These are phyloP conservation scores for Elanus axillaris DNA, from an alignment of 2,113 vertebrate species.

Conservation along the genomic window DNA sequence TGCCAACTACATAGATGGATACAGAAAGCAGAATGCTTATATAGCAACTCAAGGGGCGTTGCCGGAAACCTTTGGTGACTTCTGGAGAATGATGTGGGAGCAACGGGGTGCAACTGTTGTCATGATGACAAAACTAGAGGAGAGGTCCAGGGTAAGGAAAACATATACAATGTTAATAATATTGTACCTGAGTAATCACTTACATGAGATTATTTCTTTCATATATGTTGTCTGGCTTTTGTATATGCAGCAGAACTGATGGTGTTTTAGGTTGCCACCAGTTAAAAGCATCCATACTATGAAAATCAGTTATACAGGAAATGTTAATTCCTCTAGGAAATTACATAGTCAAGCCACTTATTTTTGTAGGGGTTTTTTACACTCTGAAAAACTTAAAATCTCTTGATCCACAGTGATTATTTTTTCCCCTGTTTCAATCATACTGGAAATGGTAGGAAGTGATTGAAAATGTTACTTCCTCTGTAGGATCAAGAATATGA, in stretches of 20 bases:
- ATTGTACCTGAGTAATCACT: neutral
- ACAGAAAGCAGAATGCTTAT: constrained; percentile 97
- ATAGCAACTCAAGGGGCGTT: constrained; percentile 95
- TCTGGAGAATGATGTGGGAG: constrained; percentile 99
- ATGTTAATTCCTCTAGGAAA: neutral
- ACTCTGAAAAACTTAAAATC: neutral
- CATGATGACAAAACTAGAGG: constrained; percentile 99
- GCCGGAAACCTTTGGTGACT: constrained; percentile 97
- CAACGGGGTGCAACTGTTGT: constrained; percentile 94
- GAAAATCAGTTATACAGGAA: neutral
- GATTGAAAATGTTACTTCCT: neutral
- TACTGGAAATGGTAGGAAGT: neutral
- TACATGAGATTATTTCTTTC: neutral
- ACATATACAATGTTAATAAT: neutral
- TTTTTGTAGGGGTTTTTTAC: neutral
- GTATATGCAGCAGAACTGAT: neutral
- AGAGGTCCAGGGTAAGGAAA: constrained; percentile 90
- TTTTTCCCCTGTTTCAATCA: neutral
- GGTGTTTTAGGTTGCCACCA: neutral
- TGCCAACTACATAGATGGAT: constrained; percentile 98
- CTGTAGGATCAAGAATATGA: neutral
- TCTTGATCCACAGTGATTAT: neutral
- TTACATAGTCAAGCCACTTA: neutral
- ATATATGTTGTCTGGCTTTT: neutral
- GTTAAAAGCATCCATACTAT: neutral